These are phyloP conservation scores for Hippolais icterina DNA, from an alignment of 2,113 vertebrate genomes.

Conservation along the genomic window DNA sequence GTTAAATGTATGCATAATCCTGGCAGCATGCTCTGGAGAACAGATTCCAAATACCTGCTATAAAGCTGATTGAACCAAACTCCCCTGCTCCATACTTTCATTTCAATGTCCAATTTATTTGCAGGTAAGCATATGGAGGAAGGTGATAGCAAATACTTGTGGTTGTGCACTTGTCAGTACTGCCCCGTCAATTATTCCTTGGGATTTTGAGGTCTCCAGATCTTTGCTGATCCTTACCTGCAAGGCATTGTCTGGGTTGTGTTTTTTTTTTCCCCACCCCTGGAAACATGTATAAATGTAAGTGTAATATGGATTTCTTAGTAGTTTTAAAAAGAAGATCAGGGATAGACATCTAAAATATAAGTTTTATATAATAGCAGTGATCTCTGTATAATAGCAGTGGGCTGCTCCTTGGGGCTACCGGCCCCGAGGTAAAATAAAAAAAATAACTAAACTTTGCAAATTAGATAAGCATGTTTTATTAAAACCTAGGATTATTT, in stretches of 20 bases:
- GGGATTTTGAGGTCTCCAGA: not conserved
- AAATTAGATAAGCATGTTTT: too few relatives aligned
- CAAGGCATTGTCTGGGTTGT: not conserved
- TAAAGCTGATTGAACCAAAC: not conserved
- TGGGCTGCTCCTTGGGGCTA: not conserved
- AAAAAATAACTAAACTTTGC: too few relatives aligned
- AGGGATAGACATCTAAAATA: not conserved
- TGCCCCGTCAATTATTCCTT: not conserved
- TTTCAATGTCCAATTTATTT: not conserved
- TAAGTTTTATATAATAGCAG: not conserved
- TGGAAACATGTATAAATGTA: not conserved
- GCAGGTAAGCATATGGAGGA: not conserved
- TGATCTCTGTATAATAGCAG: not conserved
- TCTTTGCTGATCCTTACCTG: not conserved
- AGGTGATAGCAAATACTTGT: not conserved
- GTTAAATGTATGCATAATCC: not conserved
- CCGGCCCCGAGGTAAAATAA: too few relatives aligned
- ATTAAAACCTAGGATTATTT: too few relatives aligned
- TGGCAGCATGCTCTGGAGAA: not conserved
- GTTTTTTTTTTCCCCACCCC: too few relatives aligned
- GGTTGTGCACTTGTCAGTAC: not conserved
- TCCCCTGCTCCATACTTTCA: accelerated
- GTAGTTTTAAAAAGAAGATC: not conserved
- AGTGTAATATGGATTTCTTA: not conserved
- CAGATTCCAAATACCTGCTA: not conserved